Base-by-base conservation (phyloP, 1,140 invertebrate genomes). In the Stegodyphus dumicola region DNA sequence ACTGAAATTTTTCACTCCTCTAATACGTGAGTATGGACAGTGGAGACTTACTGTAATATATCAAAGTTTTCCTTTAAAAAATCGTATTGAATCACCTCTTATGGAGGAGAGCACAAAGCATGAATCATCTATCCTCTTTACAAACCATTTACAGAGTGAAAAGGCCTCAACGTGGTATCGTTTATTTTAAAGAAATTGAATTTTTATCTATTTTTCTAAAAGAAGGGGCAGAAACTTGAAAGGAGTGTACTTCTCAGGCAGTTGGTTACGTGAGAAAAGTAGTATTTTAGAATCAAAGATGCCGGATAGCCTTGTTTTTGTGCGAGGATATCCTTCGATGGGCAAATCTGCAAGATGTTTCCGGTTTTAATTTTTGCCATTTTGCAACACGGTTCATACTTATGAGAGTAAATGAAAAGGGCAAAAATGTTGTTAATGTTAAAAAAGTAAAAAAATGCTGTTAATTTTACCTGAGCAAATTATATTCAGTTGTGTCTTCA, bases 101-200 rank as follows among this genome's bases (percentile, higher is more conserved):
- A 77, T 77, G 51, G 51, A 56, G 53, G 33, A 64, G 78, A 56
- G 69, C 77, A 79, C 51, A 81, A 81, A 73, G 70, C 78, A 73
- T 73, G 52, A 69, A 81, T 67, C 78, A 81, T 81, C 78, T 64
- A 81, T 81, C 56, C 54, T 81, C 69, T 64, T 81, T 81, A 81
- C 78, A 81, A 81, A 81, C 78, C 78, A 81, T 81, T 81, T 81
- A 81, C 78, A 81, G 78, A 73, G 69, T 73, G 78, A 71, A 81
- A 73, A 73, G 69, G 69, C 56, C 73, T 81, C 70, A 81, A 33
- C 78, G 56, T 33, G 78, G 78, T 60, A 73, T 81, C 78, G 78
- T 81, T 81, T 81, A 81, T 81, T 81, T 81, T 81, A 73, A 81
- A 81, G 78, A 81, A 81, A 81, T 81, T 81, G 78, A 81, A 81